Conservation (phyloP, 2,113 vertebrate genomes). For the Vidua chalybeata region DNA sequence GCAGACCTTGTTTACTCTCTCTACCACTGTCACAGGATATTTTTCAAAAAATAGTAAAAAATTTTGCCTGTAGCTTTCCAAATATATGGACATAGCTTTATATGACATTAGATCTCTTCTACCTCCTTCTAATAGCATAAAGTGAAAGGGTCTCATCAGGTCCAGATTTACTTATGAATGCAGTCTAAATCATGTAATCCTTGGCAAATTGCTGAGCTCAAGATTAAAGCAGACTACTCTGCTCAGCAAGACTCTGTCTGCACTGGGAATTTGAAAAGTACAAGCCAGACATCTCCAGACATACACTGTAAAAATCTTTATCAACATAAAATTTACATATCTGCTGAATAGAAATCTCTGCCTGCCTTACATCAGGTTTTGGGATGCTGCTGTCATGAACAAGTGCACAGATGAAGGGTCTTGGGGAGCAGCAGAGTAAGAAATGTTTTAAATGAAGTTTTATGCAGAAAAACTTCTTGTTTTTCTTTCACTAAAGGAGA, state of each 20-base stretch:
- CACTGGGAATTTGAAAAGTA: not conserved
- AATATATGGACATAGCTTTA: not conserved
- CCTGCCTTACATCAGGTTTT: not conserved
- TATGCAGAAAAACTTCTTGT: not conserved
- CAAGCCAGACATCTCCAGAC: not conserved
- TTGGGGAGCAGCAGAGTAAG: not conserved
- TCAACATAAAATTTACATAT: constrained; percentile 17
- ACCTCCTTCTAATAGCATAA: not conserved
- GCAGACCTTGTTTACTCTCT: not conserved
- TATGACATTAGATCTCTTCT: not conserved
- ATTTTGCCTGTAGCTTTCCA: not conserved
- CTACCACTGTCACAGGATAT: not conserved
- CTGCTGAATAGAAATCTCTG: not conserved
- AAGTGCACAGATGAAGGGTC: not conserved
- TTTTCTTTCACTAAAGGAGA: not conserved
- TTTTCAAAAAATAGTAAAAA: not conserved
- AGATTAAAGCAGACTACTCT: constrained; percentile 26
- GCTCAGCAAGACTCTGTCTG: not conserved
- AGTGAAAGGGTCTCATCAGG: not conserved
- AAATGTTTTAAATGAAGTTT: not conserved
- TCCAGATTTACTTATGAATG: not conserved
- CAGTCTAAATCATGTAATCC: not conserved
- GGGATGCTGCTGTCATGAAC: not conserved
- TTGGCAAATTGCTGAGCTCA: constrained; percentile 15
- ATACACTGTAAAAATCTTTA: not conserved